Base-by-base conservation (phyloP, 2,888 invertebrate genomes). In the Synergus laeviventris region DNA sequence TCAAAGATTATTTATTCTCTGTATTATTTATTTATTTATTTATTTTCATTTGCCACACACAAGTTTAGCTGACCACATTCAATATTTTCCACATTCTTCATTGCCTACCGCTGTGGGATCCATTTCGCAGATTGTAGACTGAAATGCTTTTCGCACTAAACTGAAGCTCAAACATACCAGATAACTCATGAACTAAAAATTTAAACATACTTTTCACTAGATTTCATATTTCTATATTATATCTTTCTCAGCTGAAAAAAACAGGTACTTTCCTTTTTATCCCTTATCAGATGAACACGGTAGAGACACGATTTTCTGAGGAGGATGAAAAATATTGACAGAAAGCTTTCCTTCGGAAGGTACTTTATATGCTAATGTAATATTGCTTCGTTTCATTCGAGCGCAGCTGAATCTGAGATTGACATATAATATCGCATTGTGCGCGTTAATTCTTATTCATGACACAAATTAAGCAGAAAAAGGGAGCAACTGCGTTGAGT, bases 361-460 rank as follows among this genome's bases (percentile, higher is more conserved):
- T 21, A 21, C 24, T 59, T 59, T 59, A 24, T 59, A 59, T 59
- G 59, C 24, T 59, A 59, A 59, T 59, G 59, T 24, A 59, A 59
- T 59, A 59, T 59, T 59, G 24, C 24, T 59, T 24, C 24, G 14
- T 59, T 59, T 59, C 24, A 59, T 59, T 24, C 24, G 59, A 59
- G 21, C 21, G 11, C 59, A 59, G 24, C 59, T 59, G 18, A 11
- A 59, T 21, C 59, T 59, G 24, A 24, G 59, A 59, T 59, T 59
- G 59, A 59, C 59, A 59, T 21, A 59, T 14, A 12, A 59, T 59
- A 59, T 21, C 24, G 59, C 11, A 18, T 24, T 59, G 24, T 59
- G 1, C 12, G 0, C 5, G 14, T 54, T 59, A 59, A 59, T 12
- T 59, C 4, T 18, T 12, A 59, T 24, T 24, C 59, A 59, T 54